A percentile compares a stretch with the other conserved stretches of the same genome.
Conservation (phyloP, 2,888 invertebrate genomes). For the Hydrotaea diabolus region DNA sequence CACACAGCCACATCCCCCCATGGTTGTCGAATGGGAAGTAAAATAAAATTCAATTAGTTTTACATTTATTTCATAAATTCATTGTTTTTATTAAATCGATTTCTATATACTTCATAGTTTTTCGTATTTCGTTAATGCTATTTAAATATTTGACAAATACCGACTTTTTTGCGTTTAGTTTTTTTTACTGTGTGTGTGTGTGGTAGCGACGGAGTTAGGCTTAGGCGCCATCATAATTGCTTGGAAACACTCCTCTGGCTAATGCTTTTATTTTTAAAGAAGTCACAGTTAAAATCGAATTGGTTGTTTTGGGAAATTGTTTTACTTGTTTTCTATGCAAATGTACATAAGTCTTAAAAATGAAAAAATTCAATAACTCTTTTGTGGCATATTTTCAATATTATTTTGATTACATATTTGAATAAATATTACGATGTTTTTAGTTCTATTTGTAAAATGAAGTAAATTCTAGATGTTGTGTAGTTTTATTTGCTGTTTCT, state of each 20-base stretch:
- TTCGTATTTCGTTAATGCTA: constrained; percentile 51
- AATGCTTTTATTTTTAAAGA: background rate
- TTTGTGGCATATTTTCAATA: constrained; percentile 69
- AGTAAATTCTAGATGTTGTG: constrained; percentile 68
- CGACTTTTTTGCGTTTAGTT: constrained; percentile 33
- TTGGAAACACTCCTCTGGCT: constrained; percentile 47
- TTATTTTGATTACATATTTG: constrained; percentile 70
- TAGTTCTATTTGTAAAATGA: constrained; percentile 69
- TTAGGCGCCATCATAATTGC: background rate
- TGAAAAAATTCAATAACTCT: constrained; percentile 62
- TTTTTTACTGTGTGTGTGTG: constrained; percentile 30
- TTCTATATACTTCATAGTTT: constrained; percentile 44
- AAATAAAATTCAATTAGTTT: background rate
- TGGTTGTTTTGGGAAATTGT: constrained; percentile 8
- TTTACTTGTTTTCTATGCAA: constrained; percentile 43
- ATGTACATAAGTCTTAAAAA: constrained; percentile 57
- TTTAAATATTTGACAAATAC: constrained; percentile 65
- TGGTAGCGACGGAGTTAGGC: background rate
- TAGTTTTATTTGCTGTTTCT: constrained; percentile 61
- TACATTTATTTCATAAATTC: constrained; percentile 68
- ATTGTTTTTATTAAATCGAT: constrained; percentile 65
- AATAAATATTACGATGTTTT: constrained; percentile 69
- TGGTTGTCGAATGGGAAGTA: no score
- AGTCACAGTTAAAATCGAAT: constrained; percentile 59
- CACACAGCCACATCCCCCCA: no score